Percentiles rank a stretch among this genome's conserved stretches.
Conservation (phyloP, 2,797 vertebrate species). For the Cephalopachus bancanus region DNA sequence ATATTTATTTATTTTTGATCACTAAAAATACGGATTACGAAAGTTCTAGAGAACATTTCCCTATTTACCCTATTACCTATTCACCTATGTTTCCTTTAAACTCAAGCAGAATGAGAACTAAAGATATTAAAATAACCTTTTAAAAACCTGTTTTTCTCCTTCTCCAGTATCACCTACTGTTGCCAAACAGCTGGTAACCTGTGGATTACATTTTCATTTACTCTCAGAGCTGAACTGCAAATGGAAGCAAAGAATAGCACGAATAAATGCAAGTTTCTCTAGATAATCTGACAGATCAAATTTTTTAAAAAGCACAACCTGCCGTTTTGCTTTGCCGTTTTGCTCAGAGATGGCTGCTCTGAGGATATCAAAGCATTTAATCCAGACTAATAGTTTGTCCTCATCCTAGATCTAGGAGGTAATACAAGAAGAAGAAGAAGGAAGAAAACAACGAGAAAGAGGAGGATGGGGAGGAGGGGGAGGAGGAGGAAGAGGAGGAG, state of each 20-base stretch:
- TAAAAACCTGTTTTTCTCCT: slow-evolving; percentile 42
- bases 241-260: not conserved
- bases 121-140: slow-evolving; percentile 29
- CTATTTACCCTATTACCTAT: not conserved
- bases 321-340: not conserved
- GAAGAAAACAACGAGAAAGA: no score
- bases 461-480: no score
- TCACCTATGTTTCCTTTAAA: not conserved
- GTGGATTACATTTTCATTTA: not conserved
- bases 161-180: not conserved
- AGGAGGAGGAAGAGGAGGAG: no score
- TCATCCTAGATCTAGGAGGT: not conserved
- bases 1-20: not conserved
- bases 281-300: not conserved
- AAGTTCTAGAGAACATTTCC: not conserved
- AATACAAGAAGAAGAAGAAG: not conserved
- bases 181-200: not conserved
- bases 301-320: not conserved
- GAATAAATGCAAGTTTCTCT: not conserved
- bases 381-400: not conserved
- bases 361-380: not conserved
- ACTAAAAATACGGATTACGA: slow-evolving; percentile 30
- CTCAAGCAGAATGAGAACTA: slow-evolving; percentile 40
- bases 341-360: not conserved
- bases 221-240: not conserved